Percentiles rank a stretch among this genome's conserved stretches.
Conservation (phyloP, 2,888 invertebrate species). For the Dasysyrphus tricinctus region DNA sequence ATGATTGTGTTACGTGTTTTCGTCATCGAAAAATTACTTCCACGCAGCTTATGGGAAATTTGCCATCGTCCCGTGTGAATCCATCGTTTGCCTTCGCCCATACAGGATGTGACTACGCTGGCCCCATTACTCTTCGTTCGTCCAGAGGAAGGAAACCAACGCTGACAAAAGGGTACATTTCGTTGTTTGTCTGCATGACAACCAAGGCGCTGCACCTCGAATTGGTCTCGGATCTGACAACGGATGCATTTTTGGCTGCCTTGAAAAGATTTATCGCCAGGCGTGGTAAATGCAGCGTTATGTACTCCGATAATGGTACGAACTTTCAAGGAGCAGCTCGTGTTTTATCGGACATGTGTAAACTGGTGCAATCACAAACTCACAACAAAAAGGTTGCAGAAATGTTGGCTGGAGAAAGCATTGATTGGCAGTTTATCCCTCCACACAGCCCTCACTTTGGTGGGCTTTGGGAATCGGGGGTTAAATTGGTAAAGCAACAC, state of each 20-base stretch:
- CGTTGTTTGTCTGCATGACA: too few species aligned
- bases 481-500: slow-evolving; percentile 38
- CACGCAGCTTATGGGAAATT: slow-evolving; percentile 44
- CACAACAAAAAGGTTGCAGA: neutral
- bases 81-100: slow-evolving; percentile 32
- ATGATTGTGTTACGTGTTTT: slow-evolving; percentile 38
- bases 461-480: neutral
- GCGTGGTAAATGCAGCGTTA: slow-evolving; percentile 41
- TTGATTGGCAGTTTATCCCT: slow-evolving; percentile 22
- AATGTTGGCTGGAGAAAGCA: slow-evolving; percentile 1
- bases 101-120: too few species aligned
- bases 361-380: neutral
- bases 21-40: slow-evolving; percentile 31
- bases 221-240: slow-evolving; percentile 29
- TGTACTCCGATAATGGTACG: slow-evolving; percentile 44
- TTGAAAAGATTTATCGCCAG: slow-evolving; percentile 56
- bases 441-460: slow-evolving; percentile 16
- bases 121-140: too few species aligned
- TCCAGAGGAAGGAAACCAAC: too few species aligned
- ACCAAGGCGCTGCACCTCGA: slow-evolving; percentile 40
- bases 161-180: too few species aligned
- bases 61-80: slow-evolving; percentile 22
- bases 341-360: too few species aligned
- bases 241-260: slow-evolving; percentile 65
- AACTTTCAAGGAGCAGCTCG: slow-evolving; percentile 40